Percentiles rank a stretch among this genome's conserved stretches.
Evolutionary conservation across 2,888 invertebrate genomes (phyloP).

Genomic region (Cryptus viduatorius): DNA sequence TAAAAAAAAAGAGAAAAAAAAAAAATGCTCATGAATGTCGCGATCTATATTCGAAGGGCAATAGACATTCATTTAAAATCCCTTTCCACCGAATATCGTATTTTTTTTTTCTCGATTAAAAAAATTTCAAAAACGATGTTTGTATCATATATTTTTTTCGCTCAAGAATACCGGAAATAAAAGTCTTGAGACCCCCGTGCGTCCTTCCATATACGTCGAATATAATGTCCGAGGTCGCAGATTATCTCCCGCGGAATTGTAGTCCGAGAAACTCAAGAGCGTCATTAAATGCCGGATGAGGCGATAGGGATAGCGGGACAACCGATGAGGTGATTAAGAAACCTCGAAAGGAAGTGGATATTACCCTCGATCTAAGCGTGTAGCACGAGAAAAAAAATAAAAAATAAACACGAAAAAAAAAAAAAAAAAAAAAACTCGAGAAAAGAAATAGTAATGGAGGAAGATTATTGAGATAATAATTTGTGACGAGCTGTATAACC

Average conservation of each 20-base stretch:
- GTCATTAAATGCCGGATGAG: slow-evolving; percentile 60
- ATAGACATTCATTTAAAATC: not conserved
- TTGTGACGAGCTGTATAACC: slow-evolving; percentile 28
- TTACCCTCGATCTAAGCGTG: not conserved
- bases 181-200: not conserved
- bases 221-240: not conserved
- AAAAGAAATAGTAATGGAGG: not conserved
- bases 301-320: slow-evolving; percentile 37
- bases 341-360: slow-evolving; percentile 43
- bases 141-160: not conserved
- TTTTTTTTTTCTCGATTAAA: too few relatives aligned
- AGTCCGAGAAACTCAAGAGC: slow-evolving; percentile 37
- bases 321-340: slow-evolving; percentile 50
- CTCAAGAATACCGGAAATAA: not conserved
- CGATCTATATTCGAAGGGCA: not conserved
- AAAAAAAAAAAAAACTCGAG: not conserved
- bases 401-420: not conserved
- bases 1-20: too few relatives aligned
- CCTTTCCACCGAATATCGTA: too few relatives aligned
- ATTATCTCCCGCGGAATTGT: not conserved
- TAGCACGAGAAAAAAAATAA: not conserved
- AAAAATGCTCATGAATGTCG: too few relatives aligned
- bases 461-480: slow-evolving; percentile 33
- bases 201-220: not conserved
- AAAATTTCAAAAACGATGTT: too few relatives aligned